Evolutionary conservation across 2,113 vertebrate species (phyloP), one percentile per base, ranked within the genome.

Genomic region (Leucoraja erinaceus): DNA sequence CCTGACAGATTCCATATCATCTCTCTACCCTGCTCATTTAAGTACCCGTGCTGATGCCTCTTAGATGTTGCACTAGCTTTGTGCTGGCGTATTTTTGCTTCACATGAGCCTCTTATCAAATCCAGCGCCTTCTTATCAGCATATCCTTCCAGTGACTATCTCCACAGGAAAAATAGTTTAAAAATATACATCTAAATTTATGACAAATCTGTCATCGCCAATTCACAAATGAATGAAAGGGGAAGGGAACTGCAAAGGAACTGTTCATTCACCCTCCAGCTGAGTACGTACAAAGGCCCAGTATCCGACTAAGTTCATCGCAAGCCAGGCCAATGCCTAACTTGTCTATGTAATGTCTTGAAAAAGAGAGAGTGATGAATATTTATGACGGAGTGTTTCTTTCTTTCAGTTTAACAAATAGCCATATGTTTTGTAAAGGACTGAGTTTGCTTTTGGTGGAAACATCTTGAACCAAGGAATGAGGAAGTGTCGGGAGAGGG

Each of bases 341-440:
- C 86, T 90, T 90, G 90, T 74, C 90, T 91, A 20, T 74, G 68
- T 72, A 72, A 91, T 72, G 72, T 72, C 47, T 54, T 74, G 33
- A 91, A 72, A 72, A 91, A 91, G 84, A 90, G 33, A 4, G 20
- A 91, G 31, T 74, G 72, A 72, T 72, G 90, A 91, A 91, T 91
- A 91, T 91, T 70, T 91, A 91, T 91, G 90, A 74, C 38, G 28
- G 54, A 28, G 31, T 47, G 31, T 90, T 90, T 61, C 88, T 63
- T 90, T 90, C 38, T 68, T 90, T 20, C 31, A 90, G 22, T 63
- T 31, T 90, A 70, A 70, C 88, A 90, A 90, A 90, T 70, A 47
- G 88, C 63, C 88, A 90, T 63, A 90, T 90, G 31, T 70, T 90
- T 68, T 90, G 88, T 70, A 63, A 90, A 38, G 31, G 86, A 28